A percentile compares a stretch with the other conserved stretches of the same genome.
Evolutionary conservation across 2,888 invertebrate genomes (phyloP).

Genomic region (Pyrrhia umbra): DNA sequence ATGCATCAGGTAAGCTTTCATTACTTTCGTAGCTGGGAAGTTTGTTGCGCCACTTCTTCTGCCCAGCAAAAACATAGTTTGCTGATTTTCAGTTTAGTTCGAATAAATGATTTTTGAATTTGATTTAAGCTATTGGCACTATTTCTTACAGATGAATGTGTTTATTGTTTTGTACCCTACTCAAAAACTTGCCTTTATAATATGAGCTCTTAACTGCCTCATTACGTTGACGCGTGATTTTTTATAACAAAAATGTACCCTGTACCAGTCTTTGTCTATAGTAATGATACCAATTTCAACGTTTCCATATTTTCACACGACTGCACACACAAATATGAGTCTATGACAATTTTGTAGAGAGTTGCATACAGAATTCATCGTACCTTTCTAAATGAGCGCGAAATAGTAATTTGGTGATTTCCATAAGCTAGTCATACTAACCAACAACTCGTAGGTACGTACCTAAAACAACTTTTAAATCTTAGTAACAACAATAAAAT

Average conservation of each 20-base stretch:
- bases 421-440: not conserved
- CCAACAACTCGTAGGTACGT: not conserved
- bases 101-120: no score
- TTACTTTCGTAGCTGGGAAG: no score
- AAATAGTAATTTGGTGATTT: constrained; percentile 24
- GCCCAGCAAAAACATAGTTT: no score
- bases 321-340: constrained; percentile 46
- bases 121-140: no score
- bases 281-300: constrained; percentile 40
- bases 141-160: no score
- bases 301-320: constrained; percentile 48
- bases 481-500: constrained; percentile 8
- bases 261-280: not conserved
- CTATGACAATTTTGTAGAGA: constrained; percentile 48
- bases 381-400: constrained; percentile 36
- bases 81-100: no score
- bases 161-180: no score
- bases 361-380: constrained; percentile 17
- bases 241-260: not conserved
- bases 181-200: not conserved
- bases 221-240: not conserved
- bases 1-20: constrained; percentile 82
- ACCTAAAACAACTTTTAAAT: not conserved
- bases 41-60: no score
- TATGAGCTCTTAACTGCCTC: no score